Percentiles rank a stretch among this genome's conserved stretches.
These are phyloP conservation scores for Suricata suricatta DNA, from an alignment of 2,113 vertebrate genomes.

Conservation along the genomic window DNA sequence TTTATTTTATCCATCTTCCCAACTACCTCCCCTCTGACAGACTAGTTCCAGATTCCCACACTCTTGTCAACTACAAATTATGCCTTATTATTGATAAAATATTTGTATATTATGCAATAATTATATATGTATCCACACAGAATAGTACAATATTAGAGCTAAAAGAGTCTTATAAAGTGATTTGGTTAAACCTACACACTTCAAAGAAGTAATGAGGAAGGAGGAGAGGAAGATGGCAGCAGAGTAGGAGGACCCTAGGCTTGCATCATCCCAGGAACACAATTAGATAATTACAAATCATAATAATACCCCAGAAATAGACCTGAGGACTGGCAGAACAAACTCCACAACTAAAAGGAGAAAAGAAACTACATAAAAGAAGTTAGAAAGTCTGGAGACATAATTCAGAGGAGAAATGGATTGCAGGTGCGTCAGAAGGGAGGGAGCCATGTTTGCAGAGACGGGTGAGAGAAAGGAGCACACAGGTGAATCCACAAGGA, in stretches of 20 bases:
- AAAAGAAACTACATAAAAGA: not conserved
- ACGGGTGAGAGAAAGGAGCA: not conserved
- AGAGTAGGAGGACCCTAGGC: not conserved
- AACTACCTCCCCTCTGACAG: not conserved
- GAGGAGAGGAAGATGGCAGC: not conserved
- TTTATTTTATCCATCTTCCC: not conserved
- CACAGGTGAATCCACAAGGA: not conserved
- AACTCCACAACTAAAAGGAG: not conserved
- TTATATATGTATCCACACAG: not conserved
- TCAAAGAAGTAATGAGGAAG: not conserved
- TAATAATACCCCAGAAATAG: not conserved
- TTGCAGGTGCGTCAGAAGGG: not conserved
- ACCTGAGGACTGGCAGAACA: not conserved
- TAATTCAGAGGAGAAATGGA: not conserved
- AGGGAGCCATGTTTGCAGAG: not conserved
- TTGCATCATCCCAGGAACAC: not conserved
- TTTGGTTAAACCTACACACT: not conserved
- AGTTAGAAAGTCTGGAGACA: not conserved
- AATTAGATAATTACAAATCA: not conserved
- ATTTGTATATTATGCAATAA: not conserved
- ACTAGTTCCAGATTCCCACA: not conserved
- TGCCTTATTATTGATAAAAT: not conserved
- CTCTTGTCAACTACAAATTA: not conserved
- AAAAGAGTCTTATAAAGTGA: not conserved
- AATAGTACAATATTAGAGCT: not conserved